A percentile compares a stretch with the other conserved stretches of the same genome.
These are phyloP conservation scores for Azemiops feae DNA, from an alignment of 2,113 vertebrate genomes.

Conservation along the genomic window DNA sequence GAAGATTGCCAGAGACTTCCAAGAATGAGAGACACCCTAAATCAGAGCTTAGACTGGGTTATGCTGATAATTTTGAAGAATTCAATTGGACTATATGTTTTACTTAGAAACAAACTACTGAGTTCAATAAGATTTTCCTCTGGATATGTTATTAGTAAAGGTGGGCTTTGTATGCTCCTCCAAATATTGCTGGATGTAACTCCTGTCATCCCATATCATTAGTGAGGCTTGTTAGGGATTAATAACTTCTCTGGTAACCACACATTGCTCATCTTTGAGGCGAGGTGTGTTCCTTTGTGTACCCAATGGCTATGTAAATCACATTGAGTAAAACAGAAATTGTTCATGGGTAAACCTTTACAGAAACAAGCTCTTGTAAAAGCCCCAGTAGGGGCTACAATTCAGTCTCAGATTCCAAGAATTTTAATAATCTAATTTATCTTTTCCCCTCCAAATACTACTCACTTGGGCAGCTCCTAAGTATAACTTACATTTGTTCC, in stretches of 20 bases:
- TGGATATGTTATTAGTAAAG: background rate
- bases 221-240: background rate
- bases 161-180: background rate
- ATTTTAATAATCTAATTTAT: constrained; percentile 5
- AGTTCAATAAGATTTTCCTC: background rate
- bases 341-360: background rate
- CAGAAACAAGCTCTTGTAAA: background rate
- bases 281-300: background rate
- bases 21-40: background rate
- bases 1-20: background rate
- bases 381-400: constrained; percentile 24
- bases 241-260: background rate
- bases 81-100: background rate
- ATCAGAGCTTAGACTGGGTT: background rate
- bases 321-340: background rate
- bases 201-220: background rate
- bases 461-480: constrained; percentile 13
- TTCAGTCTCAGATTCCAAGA: constrained; percentile 30
- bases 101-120: background rate
- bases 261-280: background rate
- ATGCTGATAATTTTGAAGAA: background rate
- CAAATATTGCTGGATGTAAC: background rate
- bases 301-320: background rate
- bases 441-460: background rate
- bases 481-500: constrained; percentile 36